Base-by-base conservation (phyloP, 2,888 invertebrate species). In the Cylindroiulus punctatus region DNA sequence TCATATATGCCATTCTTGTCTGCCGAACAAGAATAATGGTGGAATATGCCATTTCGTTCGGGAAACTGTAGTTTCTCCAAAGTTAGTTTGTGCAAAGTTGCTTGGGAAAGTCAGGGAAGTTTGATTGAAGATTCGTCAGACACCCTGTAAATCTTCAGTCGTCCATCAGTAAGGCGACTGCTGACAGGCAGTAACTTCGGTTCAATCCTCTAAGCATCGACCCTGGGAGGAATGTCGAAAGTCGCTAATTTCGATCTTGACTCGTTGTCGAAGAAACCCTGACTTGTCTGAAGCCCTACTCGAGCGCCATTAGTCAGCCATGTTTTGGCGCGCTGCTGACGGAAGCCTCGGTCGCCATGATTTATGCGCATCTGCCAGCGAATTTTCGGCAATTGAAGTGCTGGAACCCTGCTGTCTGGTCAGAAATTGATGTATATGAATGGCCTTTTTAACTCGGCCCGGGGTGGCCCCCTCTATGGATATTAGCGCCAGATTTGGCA, bases 251-350 rank as follows among this genome's bases (percentile, higher is more conserved):
- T 44, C 44, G 44, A 44, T 44, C 44, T 44, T 65, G 65, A 52
- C n/a, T 52, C 14, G 19, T 52, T 26, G 26, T 7, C 10, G 65
- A 65, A 10, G 65, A 26, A 65, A 7, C 65, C 12, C 26, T 65
- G 57, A 57, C 57, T 57, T 36, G 36, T 7, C 44, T 12, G 1
- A 44, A 8, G 44, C n/a, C n/a, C n/a, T n/a, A 14, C 44, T 8
- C 19, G 26, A 22, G 26, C 26, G 65, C 65, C 65, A 65, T 65
- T 65, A 65, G 65, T 65, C 65, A 65, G 65, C 65, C 65, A 65
- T 65, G 65, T 65, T 65, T 65, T 65, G 65, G 65, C 65, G 65
- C 65, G 65, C 65, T 26, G 65, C 65, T 65, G 65, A 65, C 65
- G 65, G 65, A 65, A 65, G 10, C 65, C 65, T 26, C 26, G 10